Evolutionary conservation across 2,113 vertebrate species (phyloP).

Genomic region (Halichoeres trimaculatus): DNA sequence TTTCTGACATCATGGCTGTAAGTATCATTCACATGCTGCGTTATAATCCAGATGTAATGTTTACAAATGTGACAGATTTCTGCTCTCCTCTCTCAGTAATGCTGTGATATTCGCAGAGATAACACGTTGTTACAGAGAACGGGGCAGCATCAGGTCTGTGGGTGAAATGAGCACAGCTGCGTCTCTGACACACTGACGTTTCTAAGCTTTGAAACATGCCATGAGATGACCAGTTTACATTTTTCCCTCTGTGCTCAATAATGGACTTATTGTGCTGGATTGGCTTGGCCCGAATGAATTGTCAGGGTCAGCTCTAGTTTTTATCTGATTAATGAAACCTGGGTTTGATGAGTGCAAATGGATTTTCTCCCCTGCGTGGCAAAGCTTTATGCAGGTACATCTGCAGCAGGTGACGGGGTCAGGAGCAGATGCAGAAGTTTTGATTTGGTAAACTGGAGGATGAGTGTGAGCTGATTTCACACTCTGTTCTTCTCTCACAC

Average conservation of each 20-base stretch:
- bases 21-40: conserved; percentile 34
- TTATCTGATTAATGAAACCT: conserved; percentile 24
- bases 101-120: conserved; percentile 8
- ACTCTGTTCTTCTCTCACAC: not conserved
- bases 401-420: conserved; percentile 31
- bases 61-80: conserved; percentile 5
- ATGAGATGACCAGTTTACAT: conserved; percentile 56
- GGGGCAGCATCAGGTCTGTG: not conserved
- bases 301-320: conserved; percentile 19
- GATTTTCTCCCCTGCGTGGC: conserved; percentile 14
- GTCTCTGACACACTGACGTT: conserved; percentile 7
- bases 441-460: conserved; percentile 50
- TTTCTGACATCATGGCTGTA: conserved; percentile 81
- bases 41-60: not conserved
- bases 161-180: conserved; percentile 43
- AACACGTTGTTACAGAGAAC: not conserved
- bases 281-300: conserved; percentile 19
- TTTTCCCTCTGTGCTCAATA: conserved; percentile 38
- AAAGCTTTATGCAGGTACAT: conserved; percentile 55
- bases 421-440: conserved; percentile 34
- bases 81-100: conserved; percentile 11
- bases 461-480: conserved; percentile 18
- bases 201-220: conserved; percentile 23
- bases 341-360: conserved; percentile 41
- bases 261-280: conserved; percentile 16